Evolutionary conservation across 2,888 invertebrate species (phyloP), one percentile per base, ranked within the genome.

Genomic region (Parnassius glacialis): DNA sequence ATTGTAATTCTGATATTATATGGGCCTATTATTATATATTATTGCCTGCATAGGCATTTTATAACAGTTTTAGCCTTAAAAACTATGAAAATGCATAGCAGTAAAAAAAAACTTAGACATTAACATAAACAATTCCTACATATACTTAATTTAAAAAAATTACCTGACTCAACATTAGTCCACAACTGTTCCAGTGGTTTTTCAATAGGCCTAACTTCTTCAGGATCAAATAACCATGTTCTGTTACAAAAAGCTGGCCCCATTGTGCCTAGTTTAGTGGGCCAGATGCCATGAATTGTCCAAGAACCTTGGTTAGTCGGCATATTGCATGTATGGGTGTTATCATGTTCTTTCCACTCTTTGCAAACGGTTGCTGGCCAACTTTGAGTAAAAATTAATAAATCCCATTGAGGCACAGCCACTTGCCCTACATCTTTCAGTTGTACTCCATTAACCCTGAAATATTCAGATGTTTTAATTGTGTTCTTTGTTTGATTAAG

Each of bases 281-380:
- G 97, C 97, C 97, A 97, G 48, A 97, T 90, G 1, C 97, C 97
- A 74, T 97, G 97, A 44, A 97, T 93, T 0, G 95, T 94, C 97
- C 97, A 97, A 2, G 93, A 85, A 58, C 93, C 91, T 12, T 84
- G 86, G 55, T 92, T 87, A 1, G 79, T 80, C 2, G 96, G 96
- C 70, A 96, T 80, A 0, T 84, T 78, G 74, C 97, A 97, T 1
- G 91, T 86, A 71, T 95, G 94, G 0, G 86, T 76, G 1, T 92
- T 79, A 55, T 92, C 90, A 57, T 91, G 84, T 68, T 94, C 93
- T 71, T 94, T 92, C 96, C 96, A 96, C 65, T 93, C 90, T 51
- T 92, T 92, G 74, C 97, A 97, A 2, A 94, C 77, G 0, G 83
- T 83, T 13, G 77, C 74, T 0, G 96, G 96, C 96, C 96, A 97